phyloP scores from a whole-genome alignment of 2,797 vertebrate species.

The Ceyx erithaca region DNA sequence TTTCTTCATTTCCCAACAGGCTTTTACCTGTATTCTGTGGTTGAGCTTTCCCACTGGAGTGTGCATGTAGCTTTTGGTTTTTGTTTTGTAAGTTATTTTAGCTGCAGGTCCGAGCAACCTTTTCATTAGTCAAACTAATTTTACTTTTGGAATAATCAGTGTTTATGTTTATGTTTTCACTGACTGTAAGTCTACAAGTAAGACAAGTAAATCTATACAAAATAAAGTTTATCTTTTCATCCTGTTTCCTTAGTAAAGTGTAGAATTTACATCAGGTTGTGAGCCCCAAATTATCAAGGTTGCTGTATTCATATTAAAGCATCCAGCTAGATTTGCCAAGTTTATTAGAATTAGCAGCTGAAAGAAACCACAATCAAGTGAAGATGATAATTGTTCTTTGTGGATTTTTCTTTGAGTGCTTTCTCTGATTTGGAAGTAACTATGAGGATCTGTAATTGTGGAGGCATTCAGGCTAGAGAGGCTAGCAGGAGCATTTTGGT shows the following conservation, averaged over 20 bases:
- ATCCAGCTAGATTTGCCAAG: not conserved
- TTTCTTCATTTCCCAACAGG: not conserved
- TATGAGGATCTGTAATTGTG: not conserved
- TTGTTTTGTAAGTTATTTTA: not conserved
- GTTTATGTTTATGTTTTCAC: not conserved
- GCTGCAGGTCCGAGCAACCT: not conserved
- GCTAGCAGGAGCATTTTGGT: not conserved
- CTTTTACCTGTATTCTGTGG: not conserved
- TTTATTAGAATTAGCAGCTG: not conserved
- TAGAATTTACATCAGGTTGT: not conserved
- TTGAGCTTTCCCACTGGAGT: not conserved
- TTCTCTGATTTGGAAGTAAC: not conserved
- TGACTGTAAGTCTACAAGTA: not conserved
- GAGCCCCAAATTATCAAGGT: not conserved
- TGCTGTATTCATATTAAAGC: not conserved
- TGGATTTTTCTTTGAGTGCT: not conserved
- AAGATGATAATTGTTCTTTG: not conserved
- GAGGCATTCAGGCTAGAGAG: not conserved
- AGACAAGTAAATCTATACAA: accelerated
- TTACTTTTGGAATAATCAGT: not conserved
- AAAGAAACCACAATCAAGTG: not conserved
- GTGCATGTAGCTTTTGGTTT: not conserved
- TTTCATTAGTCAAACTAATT: not conserved
- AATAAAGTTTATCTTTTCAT: accelerated
- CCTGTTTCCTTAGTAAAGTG: not conserved